These are phyloP conservation scores for Ecliptopera silaceata DNA, from an alignment of 2,888 invertebrate genomes.

Conservation along the genomic window DNA sequence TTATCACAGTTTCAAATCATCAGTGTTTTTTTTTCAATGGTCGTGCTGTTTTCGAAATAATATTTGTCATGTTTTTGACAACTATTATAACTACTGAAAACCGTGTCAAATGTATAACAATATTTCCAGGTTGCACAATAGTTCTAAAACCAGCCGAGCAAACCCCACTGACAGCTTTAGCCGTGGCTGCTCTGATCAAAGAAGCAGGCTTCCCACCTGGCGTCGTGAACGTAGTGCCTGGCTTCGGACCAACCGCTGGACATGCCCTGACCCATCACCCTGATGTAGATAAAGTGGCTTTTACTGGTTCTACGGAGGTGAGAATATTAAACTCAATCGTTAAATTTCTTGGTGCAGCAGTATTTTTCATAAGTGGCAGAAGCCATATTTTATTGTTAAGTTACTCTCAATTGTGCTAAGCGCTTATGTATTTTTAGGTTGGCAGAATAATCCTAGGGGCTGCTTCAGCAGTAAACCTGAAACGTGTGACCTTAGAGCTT, in stretches of 20 bases:
- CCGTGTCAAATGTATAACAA: no score
- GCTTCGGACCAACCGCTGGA: constrained; percentile 92
- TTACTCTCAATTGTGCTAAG: neutral
- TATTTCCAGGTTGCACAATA: constrained; percentile 86
- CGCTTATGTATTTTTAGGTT: constrained; percentile 60
- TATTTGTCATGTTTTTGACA: no score
- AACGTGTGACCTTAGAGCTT: constrained; percentile 91
- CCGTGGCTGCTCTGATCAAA: constrained; percentile 91
- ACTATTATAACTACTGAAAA: no score
- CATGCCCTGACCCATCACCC: constrained; percentile 89
- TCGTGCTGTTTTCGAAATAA: no score
- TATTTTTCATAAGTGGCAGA: no score
- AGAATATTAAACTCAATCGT: neutral
- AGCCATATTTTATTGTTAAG: no score
- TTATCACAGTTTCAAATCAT: no score
- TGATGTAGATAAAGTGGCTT: constrained; percentile 94
- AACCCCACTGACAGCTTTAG: constrained; percentile 95
- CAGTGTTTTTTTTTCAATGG: no score
- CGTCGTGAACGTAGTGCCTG: constrained; percentile 95
- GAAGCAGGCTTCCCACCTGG: constrained; percentile 97
- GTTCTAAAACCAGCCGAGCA: constrained; percentile 97
- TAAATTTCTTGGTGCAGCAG: no score
- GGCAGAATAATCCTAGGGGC: constrained; percentile 84
- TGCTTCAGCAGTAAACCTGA: constrained; percentile 90
- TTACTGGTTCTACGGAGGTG: constrained; percentile 82